Percentiles rank a stretch among this genome's conserved stretches.
Evolutionary conservation across 2,888 invertebrate species (phyloP).

Genomic region (Lochmaea capreae): DNA sequence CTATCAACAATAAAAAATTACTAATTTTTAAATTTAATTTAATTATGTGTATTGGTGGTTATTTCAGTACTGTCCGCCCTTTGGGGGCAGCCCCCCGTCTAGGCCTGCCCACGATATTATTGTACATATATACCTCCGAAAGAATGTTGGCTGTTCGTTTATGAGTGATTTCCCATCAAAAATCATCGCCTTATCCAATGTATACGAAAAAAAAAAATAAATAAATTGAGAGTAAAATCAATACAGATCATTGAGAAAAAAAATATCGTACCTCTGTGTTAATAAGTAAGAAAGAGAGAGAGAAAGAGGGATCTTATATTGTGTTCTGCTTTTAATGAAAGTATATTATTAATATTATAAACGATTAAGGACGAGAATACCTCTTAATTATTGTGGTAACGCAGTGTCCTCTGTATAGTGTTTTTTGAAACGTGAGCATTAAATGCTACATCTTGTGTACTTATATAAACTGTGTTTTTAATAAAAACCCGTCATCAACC

Average conservation of each 20-base stretch:
- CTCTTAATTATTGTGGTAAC: conserved; percentile 67
- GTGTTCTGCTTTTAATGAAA: conserved; percentile 68
- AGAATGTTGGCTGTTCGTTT: conserved; percentile 67
- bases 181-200: conserved; percentile 77
- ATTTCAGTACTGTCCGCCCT: conserved; percentile 20
- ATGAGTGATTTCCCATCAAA: conserved; percentile 67
- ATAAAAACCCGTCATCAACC: conserved; percentile 30
- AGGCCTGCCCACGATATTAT: conserved; percentile 46
- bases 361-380: conserved; percentile 65
- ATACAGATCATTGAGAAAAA: conserved; percentile 61
- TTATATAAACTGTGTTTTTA: conserved; percentile 65
- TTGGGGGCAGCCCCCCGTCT: conserved; percentile 32
- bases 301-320: conserved; percentile 64
- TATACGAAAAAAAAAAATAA: conserved; percentile 70
- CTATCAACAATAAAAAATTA: neutral
- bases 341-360: conserved; percentile 63
- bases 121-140: conserved; percentile 65
- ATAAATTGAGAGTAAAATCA: conserved; percentile 57
- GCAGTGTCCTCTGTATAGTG: conserved; percentile 68
- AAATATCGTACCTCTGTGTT: conserved; percentile 67
- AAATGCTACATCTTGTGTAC: conserved; percentile 69
- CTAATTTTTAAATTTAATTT: neutral
- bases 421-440: conserved; percentile 68
- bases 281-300: conserved; percentile 53
- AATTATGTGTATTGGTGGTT: neutral